Conservation (phyloP, 2,797 vertebrate species). For the Acanthis flammea region DNA sequence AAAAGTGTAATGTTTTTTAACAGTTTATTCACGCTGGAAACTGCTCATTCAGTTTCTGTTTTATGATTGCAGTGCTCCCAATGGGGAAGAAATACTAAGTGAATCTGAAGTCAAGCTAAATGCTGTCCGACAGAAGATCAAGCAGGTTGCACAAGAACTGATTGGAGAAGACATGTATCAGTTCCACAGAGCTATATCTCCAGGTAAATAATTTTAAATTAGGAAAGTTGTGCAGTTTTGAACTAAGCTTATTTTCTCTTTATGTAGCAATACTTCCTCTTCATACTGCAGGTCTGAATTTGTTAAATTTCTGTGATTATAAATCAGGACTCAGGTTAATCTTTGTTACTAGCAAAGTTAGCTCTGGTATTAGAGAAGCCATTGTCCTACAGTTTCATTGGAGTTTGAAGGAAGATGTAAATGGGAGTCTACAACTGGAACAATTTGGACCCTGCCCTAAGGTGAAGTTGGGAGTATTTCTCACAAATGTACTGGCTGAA, state of each 20-base stretch:
- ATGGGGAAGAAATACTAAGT: constrained; percentile 83
- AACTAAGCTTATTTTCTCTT: neutral
- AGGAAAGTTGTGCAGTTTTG: neutral
- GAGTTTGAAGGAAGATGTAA: neutral
- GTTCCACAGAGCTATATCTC: constrained; percentile 92
- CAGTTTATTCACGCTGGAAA: neutral
- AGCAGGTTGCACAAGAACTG: constrained; percentile 90
- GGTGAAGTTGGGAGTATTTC: neutral
- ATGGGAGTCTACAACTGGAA: neutral
- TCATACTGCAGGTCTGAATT: neutral
- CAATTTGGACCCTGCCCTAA: neutral
- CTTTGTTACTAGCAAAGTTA: neutral
- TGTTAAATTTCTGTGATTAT: neutral
- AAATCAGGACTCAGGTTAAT: neutral
- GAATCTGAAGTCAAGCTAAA: constrained; percentile 92
- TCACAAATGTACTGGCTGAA: neutral
- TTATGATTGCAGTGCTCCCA: constrained; percentile 80
- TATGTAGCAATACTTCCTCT: neutral
- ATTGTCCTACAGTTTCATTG: neutral
- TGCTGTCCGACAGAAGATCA: constrained; percentile 88
- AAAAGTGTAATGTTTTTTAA: neutral
- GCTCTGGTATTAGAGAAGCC: neutral
- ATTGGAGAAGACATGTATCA: constrained; percentile 92
- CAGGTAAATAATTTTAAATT: constrained; percentile 76
- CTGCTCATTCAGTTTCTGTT: constrained; percentile 13